Percentiles rank a stretch among this genome's conserved stretches.
Evolutionary conservation across 2,888 invertebrate genomes (phyloP).

Genomic region (Subacronicta megacephala): DNA sequence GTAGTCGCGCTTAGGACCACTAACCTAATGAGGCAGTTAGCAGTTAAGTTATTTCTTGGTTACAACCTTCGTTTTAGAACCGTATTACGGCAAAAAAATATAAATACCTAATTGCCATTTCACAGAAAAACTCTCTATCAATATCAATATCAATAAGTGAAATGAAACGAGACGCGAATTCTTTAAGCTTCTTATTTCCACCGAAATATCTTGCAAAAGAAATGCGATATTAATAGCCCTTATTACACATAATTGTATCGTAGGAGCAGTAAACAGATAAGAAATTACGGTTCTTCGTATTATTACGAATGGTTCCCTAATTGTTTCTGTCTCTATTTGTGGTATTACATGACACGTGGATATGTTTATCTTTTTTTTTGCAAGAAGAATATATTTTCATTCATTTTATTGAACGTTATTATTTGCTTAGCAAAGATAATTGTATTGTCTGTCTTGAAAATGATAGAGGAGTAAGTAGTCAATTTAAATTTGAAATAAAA

Average conservation of each 20-base stretch:
- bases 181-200: slow-evolving; percentile 13
- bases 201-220: neutral
- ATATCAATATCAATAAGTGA: slow-evolving; percentile 1
- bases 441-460: too few relatives aligned
- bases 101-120: neutral
- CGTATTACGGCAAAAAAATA: neutral
- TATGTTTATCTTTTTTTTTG: slow-evolving; percentile 19
- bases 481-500: too few relatives aligned
- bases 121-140: neutral
- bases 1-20: too few relatives aligned
- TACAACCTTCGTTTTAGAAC: too few relatives aligned
- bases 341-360: neutral
- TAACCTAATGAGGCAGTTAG: too few relatives aligned
- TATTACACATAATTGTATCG: slow-evolving; percentile 26
- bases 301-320: slow-evolving; percentile 25
- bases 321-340: slow-evolving; percentile 28
- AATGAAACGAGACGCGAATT: slow-evolving; percentile 18
- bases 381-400: slow-evolving; percentile 7
- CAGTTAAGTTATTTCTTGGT: too few relatives aligned
- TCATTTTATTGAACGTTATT: neutral
- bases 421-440: too few relatives aligned
- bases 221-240: slow-evolving; percentile 19
- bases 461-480: too few relatives aligned
- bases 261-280: slow-evolving; percentile 16
- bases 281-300: slow-evolving; percentile 31